Percentiles rank a stretch among this genome's conserved stretches.
phyloP scores from a whole-genome alignment of 1,140 invertebrate genomes.

The Drosophila willistoni region DNA sequence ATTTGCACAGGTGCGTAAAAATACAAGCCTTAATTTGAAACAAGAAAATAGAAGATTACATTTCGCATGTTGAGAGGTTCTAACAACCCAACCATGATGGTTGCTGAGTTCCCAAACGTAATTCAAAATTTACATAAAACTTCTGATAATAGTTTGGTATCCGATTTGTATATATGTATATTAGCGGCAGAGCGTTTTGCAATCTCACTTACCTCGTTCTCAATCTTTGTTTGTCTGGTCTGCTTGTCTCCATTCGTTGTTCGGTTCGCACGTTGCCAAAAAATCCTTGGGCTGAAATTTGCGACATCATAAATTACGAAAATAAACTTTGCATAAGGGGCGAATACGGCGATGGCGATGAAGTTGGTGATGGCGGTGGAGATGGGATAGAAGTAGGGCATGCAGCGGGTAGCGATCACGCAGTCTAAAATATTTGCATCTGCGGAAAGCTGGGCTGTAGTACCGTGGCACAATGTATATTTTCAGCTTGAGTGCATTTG shows the following conservation, averaged over 20 bases:
- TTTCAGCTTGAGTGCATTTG: conserved; percentile 79
- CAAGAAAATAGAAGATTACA: conserved; percentile 79
- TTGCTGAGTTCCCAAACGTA: conserved; percentile 62
- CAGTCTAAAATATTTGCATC: conserved; percentile 53
- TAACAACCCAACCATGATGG: conserved; percentile 29
- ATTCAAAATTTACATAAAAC: conserved; percentile 81
- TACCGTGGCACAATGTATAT: conserved; percentile 47
- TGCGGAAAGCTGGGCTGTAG: conserved; percentile 24
- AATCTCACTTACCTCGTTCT: neutral
- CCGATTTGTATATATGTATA: conserved; percentile 45
- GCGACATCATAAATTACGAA: conserved; percentile 78
- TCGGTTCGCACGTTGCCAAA: conserved; percentile 60
- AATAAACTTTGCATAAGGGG: conserved; percentile 74
- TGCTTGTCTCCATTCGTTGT: conserved; percentile 8
- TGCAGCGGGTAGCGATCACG: conserved; percentile 60
- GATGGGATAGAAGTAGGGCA: conserved; percentile 5
- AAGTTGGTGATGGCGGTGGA: conserved; percentile 23
- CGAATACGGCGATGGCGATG: conserved; percentile 50
- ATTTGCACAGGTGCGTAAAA: conserved; percentile 67
- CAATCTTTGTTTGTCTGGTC: neutral
- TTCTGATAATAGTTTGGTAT: conserved; percentile 78
- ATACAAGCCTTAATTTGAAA: conserved; percentile 74
- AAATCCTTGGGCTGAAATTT: conserved; percentile 58
- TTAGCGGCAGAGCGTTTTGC: conserved; percentile 24
- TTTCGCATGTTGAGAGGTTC: conserved; percentile 63